Conservation (phyloP, 1,140 invertebrate genomes). For the Trichonephila clavipes region DNA sequence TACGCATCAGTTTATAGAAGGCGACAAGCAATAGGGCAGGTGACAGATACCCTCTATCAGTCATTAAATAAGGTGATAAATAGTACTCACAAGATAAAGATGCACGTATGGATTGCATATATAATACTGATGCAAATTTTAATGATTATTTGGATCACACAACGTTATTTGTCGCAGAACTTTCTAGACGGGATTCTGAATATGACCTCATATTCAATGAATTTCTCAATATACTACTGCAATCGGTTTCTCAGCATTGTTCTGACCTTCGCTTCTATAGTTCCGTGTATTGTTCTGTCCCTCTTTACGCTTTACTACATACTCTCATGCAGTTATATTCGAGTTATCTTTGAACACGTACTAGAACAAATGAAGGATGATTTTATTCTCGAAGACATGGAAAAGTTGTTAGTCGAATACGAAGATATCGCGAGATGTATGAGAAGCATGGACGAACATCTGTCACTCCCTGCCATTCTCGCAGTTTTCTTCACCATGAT, state of each 20-base stretch:
- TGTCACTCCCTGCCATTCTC: not conserved
- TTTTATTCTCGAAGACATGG: not conserved
- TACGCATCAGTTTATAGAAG: not conserved
- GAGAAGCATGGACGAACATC: not conserved
- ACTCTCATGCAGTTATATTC: not conserved
- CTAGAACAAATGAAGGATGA: not conserved
- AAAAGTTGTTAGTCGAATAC: not conserved
- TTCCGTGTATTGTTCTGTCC: not conserved
- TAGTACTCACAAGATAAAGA: not conserved
- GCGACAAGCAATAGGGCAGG: not conserved
- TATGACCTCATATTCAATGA: not conserved
- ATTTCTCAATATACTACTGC: not conserved
- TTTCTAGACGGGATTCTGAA: too few relatives aligned
- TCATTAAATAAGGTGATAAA: not conserved
- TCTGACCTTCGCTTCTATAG: not conserved
- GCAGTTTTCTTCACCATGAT: not conserved
- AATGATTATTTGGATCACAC: too few relatives aligned
- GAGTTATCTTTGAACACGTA: not conserved
- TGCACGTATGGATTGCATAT: not conserved
- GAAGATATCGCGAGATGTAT: not conserved
- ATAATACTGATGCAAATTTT: not conserved
- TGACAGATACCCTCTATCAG: not conserved
- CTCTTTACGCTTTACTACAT: not conserved
- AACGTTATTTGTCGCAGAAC: too few relatives aligned
- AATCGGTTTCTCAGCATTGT: not conserved